A percentile compares a stretch with the other conserved stretches of the same genome.
Conservation (phyloP, 2,113 vertebrate species). For the Macheiramphus alcinus region DNA sequence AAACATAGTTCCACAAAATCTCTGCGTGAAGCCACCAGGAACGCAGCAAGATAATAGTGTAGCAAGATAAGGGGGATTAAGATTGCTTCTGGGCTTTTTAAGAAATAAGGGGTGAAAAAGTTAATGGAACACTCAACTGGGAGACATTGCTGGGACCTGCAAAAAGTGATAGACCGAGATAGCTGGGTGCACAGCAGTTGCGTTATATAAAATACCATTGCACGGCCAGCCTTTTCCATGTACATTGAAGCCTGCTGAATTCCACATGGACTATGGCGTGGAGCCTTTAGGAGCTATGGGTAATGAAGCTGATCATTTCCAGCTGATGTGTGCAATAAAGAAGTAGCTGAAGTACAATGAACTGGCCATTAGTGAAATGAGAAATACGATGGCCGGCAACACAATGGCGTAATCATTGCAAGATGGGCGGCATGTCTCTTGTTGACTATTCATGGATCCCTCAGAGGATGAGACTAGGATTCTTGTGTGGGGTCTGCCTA, state of each 20-base stretch:
- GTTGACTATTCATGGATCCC: background rate
- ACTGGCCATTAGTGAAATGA: background rate
- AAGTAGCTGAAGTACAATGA: background rate
- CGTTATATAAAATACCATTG: background rate
- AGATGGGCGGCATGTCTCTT: background rate
- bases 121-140: slow-evolving; percentile 46
- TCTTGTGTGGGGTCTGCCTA: background rate
- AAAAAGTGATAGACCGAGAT: background rate
- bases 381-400: background rate
- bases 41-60: background rate
- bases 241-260: background rate
- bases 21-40: slow-evolving; percentile 7
- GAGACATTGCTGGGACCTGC: background rate
- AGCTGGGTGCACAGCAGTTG: background rate
- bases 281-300: background rate
- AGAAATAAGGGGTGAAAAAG: slow-evolving; percentile 44
- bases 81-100: slow-evolving; percentile 3
- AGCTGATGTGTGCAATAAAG: background rate
- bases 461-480: background rate
- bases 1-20: background rate
- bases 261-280: background rate
- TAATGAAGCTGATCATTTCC: background rate
- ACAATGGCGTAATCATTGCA: background rate
- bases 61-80: slow-evolving; percentile 52
- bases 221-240: background rate